A percentile compares a stretch with the other conserved stretches of the same genome.
These are phyloP conservation scores for Anaspis maculata DNA, from an alignment of 2,888 invertebrate genomes.

Conservation along the genomic window DNA sequence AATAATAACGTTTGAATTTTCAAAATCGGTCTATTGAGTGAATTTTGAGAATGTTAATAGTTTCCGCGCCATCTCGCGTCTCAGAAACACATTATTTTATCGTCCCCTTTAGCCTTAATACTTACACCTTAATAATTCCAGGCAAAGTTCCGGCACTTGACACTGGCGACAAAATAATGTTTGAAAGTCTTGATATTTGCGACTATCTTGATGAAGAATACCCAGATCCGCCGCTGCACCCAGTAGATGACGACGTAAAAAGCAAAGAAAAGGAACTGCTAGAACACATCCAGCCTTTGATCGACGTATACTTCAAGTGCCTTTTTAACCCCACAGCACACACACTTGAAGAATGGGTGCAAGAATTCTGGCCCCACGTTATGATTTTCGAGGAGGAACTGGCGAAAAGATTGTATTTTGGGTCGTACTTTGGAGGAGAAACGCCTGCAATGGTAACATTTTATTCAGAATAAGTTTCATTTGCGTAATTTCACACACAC, in stretches of 20 bases:
- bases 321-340: slow-evolving; percentile 16
- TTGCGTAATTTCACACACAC: background rate
- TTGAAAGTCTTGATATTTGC: background rate
- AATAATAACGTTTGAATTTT: too few species aligned
- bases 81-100: too few species aligned
- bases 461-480: background rate
- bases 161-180: background rate
- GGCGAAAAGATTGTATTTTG: slow-evolving; percentile 17
- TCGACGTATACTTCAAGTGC: slow-evolving; percentile 17
- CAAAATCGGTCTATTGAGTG: too few species aligned
- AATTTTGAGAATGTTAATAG: too few species aligned
- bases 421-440: slow-evolving; percentile 30
- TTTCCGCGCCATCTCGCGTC: too few species aligned
- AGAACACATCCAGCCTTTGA: slow-evolving; percentile 20
- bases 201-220: slow-evolving; percentile 48
- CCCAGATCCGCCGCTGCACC: slow-evolving; percentile 43
- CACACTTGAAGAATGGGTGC: slow-evolving; percentile 23
- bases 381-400: slow-evolving; percentile 29
- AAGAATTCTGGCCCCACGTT: slow-evolving; percentile 20
- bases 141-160: slow-evolving; percentile 1
- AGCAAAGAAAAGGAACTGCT: slow-evolving; percentile 28
- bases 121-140: background rate
- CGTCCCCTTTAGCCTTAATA: too few species aligned
- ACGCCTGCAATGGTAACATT: slow-evolving; percentile 26
- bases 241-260: slow-evolving; percentile 37